These are phyloP conservation scores for Nanorana parkeri DNA, from an alignment of 2,113 vertebrate genomes.

Conservation along the genomic window DNA sequence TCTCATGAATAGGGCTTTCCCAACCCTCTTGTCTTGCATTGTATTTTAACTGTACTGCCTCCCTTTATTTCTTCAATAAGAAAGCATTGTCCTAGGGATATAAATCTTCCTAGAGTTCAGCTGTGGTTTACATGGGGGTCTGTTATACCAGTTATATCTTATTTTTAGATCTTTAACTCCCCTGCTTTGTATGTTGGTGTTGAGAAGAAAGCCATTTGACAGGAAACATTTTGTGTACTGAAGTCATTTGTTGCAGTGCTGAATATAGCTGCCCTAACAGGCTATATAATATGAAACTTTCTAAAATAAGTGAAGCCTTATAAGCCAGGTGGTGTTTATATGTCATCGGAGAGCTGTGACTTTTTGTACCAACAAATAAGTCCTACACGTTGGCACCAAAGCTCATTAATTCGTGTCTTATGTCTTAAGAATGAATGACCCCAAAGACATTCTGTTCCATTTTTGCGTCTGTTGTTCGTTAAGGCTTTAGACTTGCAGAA, in stretches of 20 bases:
- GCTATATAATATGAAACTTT: not conserved
- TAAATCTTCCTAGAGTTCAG: too few relatives aligned
- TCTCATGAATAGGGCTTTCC: too few relatives aligned
- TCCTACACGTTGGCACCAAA: not conserved
- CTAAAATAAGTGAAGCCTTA: not conserved
- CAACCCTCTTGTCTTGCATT: too few relatives aligned
- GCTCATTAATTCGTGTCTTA: constrained; percentile 31
- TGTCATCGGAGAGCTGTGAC: constrained; percentile 19
- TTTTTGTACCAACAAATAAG: not conserved
- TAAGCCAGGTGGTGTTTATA: constrained; percentile 22
- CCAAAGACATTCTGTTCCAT: constrained; percentile 31
- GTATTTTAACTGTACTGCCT: too few relatives aligned
- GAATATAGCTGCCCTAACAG: not conserved
- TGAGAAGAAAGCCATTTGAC: too few relatives aligned
- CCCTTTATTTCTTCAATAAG: too few relatives aligned
- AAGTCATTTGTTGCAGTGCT: not conserved
- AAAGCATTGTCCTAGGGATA: too few relatives aligned
- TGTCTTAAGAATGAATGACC: constrained; percentile 9
- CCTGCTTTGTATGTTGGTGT: too few relatives aligned
- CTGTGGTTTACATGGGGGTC: too few relatives aligned
- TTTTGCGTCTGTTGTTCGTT: not conserved
- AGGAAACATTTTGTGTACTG: too few relatives aligned
- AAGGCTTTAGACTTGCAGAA: not conserved
- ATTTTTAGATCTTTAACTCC: too few relatives aligned
- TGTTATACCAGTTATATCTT: too few relatives aligned